phyloP scores from a whole-genome alignment of 2,797 vertebrate species.

The Sebastes nivosus region DNA sequence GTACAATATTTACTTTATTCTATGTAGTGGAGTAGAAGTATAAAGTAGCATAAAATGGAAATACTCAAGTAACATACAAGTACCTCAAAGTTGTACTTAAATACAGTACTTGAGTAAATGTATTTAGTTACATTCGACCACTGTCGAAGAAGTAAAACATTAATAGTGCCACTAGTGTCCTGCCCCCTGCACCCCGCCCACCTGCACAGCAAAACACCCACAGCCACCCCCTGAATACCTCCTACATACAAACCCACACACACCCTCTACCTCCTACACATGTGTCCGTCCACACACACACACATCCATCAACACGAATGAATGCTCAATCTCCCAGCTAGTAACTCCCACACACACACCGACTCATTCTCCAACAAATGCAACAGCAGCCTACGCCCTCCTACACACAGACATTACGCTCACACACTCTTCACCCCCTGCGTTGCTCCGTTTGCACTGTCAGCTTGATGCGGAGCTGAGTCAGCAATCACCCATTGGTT shows the following conservation, averaged over 20 bases:
- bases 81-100: too few relatives aligned
- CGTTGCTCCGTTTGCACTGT: slow-evolving; percentile 62
- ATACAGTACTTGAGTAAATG: too few relatives aligned
- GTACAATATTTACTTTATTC: too few relatives aligned
- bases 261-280: slow-evolving; percentile 47
- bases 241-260: slow-evolving; percentile 48
- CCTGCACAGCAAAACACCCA: slow-evolving; percentile 41
- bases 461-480: slow-evolving; percentile 66
- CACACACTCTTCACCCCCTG: slow-evolving; percentile 57
- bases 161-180: neutral
- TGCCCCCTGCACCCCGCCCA: neutral
- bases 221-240: slow-evolving; percentile 53
- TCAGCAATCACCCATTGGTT: slow-evolving; percentile 59
- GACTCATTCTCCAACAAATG: slow-evolving; percentile 48
- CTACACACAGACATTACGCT: slow-evolving; percentile 31
- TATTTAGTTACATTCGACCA: too few relatives aligned
- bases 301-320: slow-evolving; percentile 64
- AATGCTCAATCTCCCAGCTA: slow-evolving; percentile 59
- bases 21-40: too few relatives aligned
- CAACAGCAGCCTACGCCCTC: slow-evolving; percentile 37
- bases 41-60: too few relatives aligned
- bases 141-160: neutral
- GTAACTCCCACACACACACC: slow-evolving; percentile 52
- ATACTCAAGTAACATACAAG: too few relatives aligned
- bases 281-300: slow-evolving; percentile 49